Evolutionary conservation across 1,140 invertebrate species (phyloP).

Genomic region (Pinna nobilis): DNA sequence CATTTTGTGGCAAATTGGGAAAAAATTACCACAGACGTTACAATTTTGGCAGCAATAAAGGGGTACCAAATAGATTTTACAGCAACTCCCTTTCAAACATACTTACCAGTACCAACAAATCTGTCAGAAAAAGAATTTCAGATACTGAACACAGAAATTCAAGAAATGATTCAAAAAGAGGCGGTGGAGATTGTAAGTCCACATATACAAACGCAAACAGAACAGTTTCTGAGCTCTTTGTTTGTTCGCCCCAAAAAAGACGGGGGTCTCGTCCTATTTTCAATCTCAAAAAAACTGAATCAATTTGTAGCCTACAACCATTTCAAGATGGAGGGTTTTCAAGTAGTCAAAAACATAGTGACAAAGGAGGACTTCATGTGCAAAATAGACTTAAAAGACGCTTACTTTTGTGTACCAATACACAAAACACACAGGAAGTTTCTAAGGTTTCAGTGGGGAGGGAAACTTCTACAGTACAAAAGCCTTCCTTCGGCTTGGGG

Average conservation of each 20-base stretch:
- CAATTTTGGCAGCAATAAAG: not conserved
- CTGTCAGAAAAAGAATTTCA: slow-evolving; percentile 11
- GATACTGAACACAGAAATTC: not conserved
- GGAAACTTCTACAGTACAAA: slow-evolving; percentile 1
- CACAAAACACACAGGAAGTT: slow-evolving; percentile 11
- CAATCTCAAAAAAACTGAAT: slow-evolving; percentile 9
- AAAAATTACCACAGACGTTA: not conserved
- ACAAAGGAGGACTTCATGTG: slow-evolving; percentile 19
- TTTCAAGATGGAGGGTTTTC: slow-evolving; percentile 23
- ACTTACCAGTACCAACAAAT: not conserved
- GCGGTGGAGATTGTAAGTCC: slow-evolving; percentile 5
- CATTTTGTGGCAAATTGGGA: slow-evolving; percentile 5
- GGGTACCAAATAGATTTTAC: slow-evolving; percentile 11
- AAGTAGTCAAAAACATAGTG: not conserved
- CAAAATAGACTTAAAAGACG: slow-evolving; percentile 17
- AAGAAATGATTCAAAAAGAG: slow-evolving; percentile 13
- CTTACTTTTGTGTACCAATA: slow-evolving; percentile 13
- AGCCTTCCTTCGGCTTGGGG: slow-evolving; percentile 5
- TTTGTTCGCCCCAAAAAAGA: slow-evolving; percentile 26
- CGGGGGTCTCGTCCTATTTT: slow-evolving; percentile 8
- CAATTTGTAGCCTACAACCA: slow-evolving; percentile 10
- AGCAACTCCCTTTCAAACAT: not conserved
- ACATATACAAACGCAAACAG: not conserved
- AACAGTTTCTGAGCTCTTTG: slow-evolving; percentile 6
- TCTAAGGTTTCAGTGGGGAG: not conserved